Evolutionary conservation across 2,113 vertebrate species (phyloP).

Genomic region (Psilopsiagon aurifrons): DNA sequence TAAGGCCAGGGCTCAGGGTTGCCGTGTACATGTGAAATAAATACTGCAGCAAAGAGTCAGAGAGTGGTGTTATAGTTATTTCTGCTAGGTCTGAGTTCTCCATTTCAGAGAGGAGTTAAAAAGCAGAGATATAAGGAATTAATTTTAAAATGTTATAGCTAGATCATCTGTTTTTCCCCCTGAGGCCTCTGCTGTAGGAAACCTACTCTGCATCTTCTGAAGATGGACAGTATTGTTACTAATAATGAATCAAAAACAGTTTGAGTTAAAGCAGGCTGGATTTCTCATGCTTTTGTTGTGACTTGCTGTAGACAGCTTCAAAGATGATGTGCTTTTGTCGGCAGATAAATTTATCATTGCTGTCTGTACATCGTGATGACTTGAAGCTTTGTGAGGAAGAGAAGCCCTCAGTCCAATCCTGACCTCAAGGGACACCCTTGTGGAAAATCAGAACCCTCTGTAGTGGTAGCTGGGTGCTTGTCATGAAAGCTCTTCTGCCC

Average conservation of each 20-base stretch:
- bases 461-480: neutral
- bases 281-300: constrained; percentile 47
- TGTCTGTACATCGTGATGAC: neutral
- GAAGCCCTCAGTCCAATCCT: neutral
- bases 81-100: neutral
- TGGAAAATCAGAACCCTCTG: neutral
- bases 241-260: constrained; percentile 50
- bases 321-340: neutral
- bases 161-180: fast-evolving
- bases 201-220: neutral
- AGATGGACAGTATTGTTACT: constrained; percentile 12
- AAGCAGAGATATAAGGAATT: neutral
- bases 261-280: neutral
- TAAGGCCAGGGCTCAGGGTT: neutral
- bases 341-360: neutral
- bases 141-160: neutral
- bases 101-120: neutral
- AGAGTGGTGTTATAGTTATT: neutral
- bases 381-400: neutral
- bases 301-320: constrained; percentile 11
- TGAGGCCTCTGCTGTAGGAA: neutral
- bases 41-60: neutral
- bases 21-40: neutral
- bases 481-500: neutral
- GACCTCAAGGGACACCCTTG: neutral